These are phyloP conservation scores for Eilema caniola DNA, from an alignment of 2,888 invertebrate species.

Conservation along the genomic window DNA sequence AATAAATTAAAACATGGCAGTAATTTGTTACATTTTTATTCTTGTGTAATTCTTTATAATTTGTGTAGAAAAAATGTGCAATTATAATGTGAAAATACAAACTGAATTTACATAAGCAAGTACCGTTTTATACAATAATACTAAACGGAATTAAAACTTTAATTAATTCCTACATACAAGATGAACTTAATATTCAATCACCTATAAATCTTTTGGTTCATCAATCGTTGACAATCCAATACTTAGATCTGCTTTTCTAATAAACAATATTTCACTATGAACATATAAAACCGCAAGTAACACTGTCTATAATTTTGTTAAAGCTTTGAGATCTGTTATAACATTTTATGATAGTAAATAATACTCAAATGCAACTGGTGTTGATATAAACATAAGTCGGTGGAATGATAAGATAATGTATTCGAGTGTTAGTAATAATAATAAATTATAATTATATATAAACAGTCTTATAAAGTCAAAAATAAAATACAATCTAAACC, in stretches of 20 bases:
- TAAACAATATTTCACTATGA: conserved; percentile 44
- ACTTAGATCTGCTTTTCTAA: conserved; percentile 36
- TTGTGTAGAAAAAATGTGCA: conserved; percentile 83
- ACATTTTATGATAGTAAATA: conserved; percentile 62
- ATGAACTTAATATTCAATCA: conserved; percentile 33
- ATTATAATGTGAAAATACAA: conserved; percentile 80
- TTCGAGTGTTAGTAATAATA: conserved; percentile 75
- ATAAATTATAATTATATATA: conserved; percentile 68
- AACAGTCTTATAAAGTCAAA: conserved; percentile 82
- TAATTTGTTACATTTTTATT: conserved; percentile 73
- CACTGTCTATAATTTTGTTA: conserved; percentile 61
- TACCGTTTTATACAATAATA: conserved; percentile 69
- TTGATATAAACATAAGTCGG: conserved; percentile 78
- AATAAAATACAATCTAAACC: conserved; percentile 66
- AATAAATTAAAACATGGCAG: conserved; percentile 28
- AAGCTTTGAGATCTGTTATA: conserved; percentile 66
- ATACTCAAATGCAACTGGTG: conserved; percentile 78
- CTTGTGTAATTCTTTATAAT: conserved; percentile 81
- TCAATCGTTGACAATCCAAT: conserved; percentile 2
- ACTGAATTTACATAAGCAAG: conserved; percentile 76
- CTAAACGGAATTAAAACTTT: conserved; percentile 48
- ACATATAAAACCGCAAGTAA: conserved; percentile 52
- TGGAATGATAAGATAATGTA: conserved; percentile 80
- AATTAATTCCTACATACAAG: conserved; percentile 37
- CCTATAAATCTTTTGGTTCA: background rate